Evolutionary conservation across 2,888 invertebrate genomes (phyloP), one percentile per base, ranked within the genome.

Genomic region (Therioaphis trifolii): DNA sequence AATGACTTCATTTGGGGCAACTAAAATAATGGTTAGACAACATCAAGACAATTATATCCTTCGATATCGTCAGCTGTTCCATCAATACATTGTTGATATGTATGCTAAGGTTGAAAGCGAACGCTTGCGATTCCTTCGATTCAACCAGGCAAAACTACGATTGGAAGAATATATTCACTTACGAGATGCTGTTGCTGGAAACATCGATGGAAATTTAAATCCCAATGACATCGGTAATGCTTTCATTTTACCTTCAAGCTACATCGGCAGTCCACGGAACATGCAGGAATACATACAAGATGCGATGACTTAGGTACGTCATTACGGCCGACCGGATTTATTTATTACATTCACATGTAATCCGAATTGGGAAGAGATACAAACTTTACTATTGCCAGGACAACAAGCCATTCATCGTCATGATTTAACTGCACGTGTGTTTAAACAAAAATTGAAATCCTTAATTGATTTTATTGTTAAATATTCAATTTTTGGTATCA

Each of bases 41-140:
- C 75, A 80, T 24, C 82, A 72, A 18, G 85, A 85, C 76, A 87
- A 87, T 84, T 29, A 85, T 68, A 80, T 88, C 27, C 68, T 87
- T 40, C 68, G 82, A 84, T 87, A 86, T 82, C 85, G 87, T 5
- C 82, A 85, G 69, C 85, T 89, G 1, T 87, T 87, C 43, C 87
- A 88, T n/a, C n/a, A n/a, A n/a, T n/a, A n/a, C n/a, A n/a, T n/a
- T 75, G 88, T 88, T 24, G 88, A 89, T 85, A 86, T 87, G 86
- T 89, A 87, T 85, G 88, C 86, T 0, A 88, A 88, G 85, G 87
- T 88, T 27, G 88, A 89, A 85, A 86, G 86, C 18, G 88, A 88
- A 75, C 85, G 88, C 7, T 85, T 89, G 24, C 61, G 85, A 5
- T 89, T 79, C 79, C 86, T 87, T 12, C 80, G 87, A 3, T 85